Base-by-base conservation (phyloP, 2,888 invertebrate species). In the Tipula helvola region DNA sequence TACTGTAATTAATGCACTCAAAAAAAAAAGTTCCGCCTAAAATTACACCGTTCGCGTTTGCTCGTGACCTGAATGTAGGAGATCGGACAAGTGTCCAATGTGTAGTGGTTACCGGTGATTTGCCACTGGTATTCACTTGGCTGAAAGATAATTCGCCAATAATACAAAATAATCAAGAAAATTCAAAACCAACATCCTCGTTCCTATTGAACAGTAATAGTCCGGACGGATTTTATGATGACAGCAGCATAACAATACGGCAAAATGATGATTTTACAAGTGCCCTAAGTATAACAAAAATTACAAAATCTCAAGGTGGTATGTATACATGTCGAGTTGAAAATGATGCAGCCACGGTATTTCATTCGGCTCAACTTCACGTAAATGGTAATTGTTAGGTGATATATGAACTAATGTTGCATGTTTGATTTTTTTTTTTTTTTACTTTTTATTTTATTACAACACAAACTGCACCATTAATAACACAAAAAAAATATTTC, bases 41-140 rank as follows among this genome's bases (percentile, higher is more conserved):
- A 92, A 93, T 94, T 90, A 94, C 94, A 90, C 93, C 94, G 90
- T 94, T 95, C 91, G 92, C 92, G 90, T 95, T 95, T 92, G 93
- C 94, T 89, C 93, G 93, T 90, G 93, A 93, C 91, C 91, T 93
- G 90, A 93, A 93, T 90, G 93, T 93, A 90, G 93, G 93, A 89
- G 93, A 93, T 90, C 92, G 93, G 89, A 93, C 93, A 89, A 93
- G 93, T 90, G 92, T 93, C 89, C 93, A 93, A 90, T 93, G 93
- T 90, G 93, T 93, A 89, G 93, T 93, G 90, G 92, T 92, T 89
- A 93, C 93, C 89, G 94, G 95, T 89, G 94, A 94, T 91, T 92
- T 94, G 89, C 95, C 95, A 88, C 92, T 95, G 89, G 92, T 92
- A 89, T 93, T 95, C 90, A 92, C 92, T 87, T 95, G 95, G 94